Evolutionary conservation across 2,113 vertebrate species (phyloP), one percentile per base, ranked within the genome.

Genomic region (Dipodomys stephensi): DNA sequence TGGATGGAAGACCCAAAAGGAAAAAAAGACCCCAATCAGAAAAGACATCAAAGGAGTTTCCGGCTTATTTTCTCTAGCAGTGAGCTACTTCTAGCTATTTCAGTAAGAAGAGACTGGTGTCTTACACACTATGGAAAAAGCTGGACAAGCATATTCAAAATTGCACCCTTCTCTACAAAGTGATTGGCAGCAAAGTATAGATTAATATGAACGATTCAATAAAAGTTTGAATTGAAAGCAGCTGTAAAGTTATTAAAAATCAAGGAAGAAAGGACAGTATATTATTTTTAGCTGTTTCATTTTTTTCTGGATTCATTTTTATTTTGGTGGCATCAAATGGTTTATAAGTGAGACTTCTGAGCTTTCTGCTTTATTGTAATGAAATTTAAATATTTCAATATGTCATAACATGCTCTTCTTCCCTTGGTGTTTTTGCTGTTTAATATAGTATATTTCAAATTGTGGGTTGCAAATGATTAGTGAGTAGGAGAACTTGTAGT

Each of bases 181-280:
- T 92, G 82, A 95, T 93, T 93, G 96, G 82, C 94, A 96, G 69
- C 82, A 82, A 82, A 95, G 82, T 93, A 39, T 91, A 84, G 49
- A 95, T 95, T 90, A 92, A 83, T 94, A 88, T 90, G 69, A 91
- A 92, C 87, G 27, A 88, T 76, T 94, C 88, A 85, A 90, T 96
- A 92, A 92, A 94, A 85, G 53, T 53, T 53, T 90, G 87, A 97
- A 97, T 95, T 93, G 90, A 96, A 97, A 94, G 82, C 96, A 97
- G 84, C 85, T 97, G 95, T 74, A 88, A 96, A 85, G 60, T 97
- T 97, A 94, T 95, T 97, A 96, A 95, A 96, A 96, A 77, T 93
- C 81, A 96, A 87, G 64, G 60, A 88, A 91, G 82, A 87, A 82
- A 57, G 80, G 49, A 81, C 11, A 93, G 16, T 71, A 49, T 77